Evolutionary conservation across 2,113 vertebrate genomes (phyloP).

Genomic region (Bostrychus sinensis): DNA sequence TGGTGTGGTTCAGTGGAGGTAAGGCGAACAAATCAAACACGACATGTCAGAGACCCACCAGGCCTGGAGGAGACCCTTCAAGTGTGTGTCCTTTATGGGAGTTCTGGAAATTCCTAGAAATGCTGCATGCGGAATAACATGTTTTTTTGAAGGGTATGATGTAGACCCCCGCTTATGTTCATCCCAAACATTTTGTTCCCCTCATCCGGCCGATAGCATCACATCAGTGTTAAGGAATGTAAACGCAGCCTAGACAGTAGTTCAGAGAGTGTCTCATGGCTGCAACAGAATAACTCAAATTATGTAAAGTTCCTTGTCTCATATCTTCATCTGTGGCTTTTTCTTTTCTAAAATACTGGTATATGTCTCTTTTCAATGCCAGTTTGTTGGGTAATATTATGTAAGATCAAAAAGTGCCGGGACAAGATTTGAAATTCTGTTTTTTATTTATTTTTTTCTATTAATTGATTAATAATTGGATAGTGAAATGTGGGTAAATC

Average conservation of each 20-base stretch:
- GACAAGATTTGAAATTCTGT: too few relatives aligned
- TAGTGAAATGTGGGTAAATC: too few relatives aligned
- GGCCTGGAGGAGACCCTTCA: neutral
- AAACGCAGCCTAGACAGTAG: constrained; percentile 33
- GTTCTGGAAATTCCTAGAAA: neutral
- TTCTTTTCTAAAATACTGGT: too few relatives aligned
- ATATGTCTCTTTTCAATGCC: too few relatives aligned
- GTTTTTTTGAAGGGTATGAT: neutral
- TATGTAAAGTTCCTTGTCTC: constrained; percentile 1
- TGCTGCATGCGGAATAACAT: neutral
- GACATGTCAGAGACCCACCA: constrained; percentile 13
- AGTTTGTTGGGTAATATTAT: too few relatives aligned
- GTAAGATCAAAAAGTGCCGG: too few relatives aligned
- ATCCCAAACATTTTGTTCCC: constrained; percentile 23
- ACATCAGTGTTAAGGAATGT: constrained; percentile 54
- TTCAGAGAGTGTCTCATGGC: constrained; percentile 9
- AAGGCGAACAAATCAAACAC: constrained; percentile 7
- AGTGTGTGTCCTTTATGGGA: neutral
- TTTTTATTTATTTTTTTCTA: too few relatives aligned
- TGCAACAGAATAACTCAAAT: constrained; percentile 1
- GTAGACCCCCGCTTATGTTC: constrained; percentile 28
- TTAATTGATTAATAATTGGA: too few relatives aligned
- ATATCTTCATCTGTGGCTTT: too few relatives aligned
- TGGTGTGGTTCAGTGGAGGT: constrained; percentile 8
- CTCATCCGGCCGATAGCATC: constrained; percentile 48